These are phyloP conservation scores for Odontophorus gujanensis DNA, from an alignment of 2,113 vertebrate species.

Conservation along the genomic window DNA sequence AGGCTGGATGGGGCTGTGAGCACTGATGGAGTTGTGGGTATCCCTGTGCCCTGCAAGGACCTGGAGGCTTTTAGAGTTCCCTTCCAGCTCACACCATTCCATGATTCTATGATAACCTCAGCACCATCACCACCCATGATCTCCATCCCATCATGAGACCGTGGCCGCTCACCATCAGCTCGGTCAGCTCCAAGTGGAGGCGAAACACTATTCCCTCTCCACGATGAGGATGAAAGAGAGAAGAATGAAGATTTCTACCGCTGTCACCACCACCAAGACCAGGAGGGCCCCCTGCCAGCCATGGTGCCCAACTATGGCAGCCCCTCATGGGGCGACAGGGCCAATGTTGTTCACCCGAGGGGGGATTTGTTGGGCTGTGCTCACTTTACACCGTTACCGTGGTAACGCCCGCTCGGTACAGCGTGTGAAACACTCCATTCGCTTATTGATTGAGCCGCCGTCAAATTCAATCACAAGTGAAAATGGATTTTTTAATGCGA, in stretches of 20 bases:
- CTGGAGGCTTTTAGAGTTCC: too few species aligned
- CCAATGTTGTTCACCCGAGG: not conserved
- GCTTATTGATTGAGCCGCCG: conserved; percentile 75
- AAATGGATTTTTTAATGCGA: conserved; percentile 85
- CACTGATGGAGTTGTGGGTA: too few species aligned
- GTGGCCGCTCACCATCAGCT: accelerated
- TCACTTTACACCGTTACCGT: conserved; percentile 57
- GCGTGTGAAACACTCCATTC: conserved; percentile 62
- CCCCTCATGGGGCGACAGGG: not conserved
- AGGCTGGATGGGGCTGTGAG: too few species aligned
- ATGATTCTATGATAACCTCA: too few species aligned
- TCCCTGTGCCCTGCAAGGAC: too few species aligned
- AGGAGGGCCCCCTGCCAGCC: not conserved
- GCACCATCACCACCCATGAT: not conserved
- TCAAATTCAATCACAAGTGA: conserved; percentile 82
- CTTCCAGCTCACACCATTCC: too few species aligned
- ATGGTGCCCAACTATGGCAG: accelerated
- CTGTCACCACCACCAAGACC: not conserved
- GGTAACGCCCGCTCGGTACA: not conserved
- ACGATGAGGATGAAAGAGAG: not conserved
- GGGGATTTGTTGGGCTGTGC: not conserved
- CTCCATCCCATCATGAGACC: accelerated
- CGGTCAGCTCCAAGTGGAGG: accelerated
- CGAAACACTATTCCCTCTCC: accelerated
- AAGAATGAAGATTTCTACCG: accelerated